A percentile compares a stretch with the other conserved stretches of the same genome.
Evolutionary conservation across 2,797 vertebrate genomes (phyloP).

Genomic region (Borostomias antarcticus): DNA sequence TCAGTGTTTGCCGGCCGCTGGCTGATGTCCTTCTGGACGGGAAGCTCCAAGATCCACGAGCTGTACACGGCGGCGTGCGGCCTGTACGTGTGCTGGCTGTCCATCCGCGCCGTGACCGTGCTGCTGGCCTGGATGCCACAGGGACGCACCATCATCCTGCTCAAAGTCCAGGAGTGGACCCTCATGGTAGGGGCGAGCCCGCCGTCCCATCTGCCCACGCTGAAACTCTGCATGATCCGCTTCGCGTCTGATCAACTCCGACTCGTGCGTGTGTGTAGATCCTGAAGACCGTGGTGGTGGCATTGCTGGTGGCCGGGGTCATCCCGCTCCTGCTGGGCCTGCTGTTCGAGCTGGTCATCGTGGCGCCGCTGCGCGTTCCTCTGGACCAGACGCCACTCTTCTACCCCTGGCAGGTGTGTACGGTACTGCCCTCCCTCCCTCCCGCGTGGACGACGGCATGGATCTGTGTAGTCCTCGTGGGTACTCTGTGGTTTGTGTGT

Average conservation of each 20-base stretch:
- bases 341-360: conserved; percentile 95
- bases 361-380: conserved; percentile 94
- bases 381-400: conserved; percentile 98
- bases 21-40: conserved; percentile 99
- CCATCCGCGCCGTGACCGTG: conserved; percentile 91
- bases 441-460: neutral
- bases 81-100: conserved; percentile 97
- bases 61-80: conserved; percentile 98
- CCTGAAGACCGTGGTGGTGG: conserved; percentile 94
- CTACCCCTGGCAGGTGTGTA: conserved; percentile 95
- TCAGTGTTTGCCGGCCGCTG: conserved; percentile 98
- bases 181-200: conserved; percentile 83
- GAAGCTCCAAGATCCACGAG: conserved; percentile 96
- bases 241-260: neutral
- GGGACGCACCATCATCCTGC: conserved; percentile 91
- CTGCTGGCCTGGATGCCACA: conserved; percentile 98
- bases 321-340: conserved; percentile 93
- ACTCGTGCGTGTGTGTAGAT: conserved; percentile 74
- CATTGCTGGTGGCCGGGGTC: conserved; percentile 91
- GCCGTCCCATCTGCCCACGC: no score
- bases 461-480: neutral
- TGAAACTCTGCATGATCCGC: neutral
- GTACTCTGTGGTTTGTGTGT: neutral
- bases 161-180: conserved; percentile 97
- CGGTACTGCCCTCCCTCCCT: neutral